Evolutionary conservation across 1,140 invertebrate species (phyloP), one percentile per base, ranked within the genome.

Genomic region (Drosophila kepulauana): DNA sequence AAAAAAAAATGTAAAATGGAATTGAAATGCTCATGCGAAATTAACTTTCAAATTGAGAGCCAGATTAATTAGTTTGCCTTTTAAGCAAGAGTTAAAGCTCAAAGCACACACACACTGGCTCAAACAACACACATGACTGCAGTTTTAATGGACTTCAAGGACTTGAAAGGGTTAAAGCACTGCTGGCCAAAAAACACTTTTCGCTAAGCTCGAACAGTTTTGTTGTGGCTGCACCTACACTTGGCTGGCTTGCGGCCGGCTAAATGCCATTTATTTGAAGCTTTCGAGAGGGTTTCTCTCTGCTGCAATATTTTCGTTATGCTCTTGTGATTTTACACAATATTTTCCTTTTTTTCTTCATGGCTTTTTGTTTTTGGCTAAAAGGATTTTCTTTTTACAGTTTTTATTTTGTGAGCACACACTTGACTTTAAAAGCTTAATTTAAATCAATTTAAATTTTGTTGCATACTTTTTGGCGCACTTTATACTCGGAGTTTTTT

Each of bases 361-460:
- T 25, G 3, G 7, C 13, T 13, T 52, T 33, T n/a, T 49, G 33
- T 38, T 51, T 13, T 4, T 10, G 43, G 64, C 48, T 69, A 62
- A 74, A 74, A 74, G 71, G 48, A 46, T 69, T 74, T 74, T 25
- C 38, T 54, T 72, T 38, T 5, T 49, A 20, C 38, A 28, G 11
- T 7, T 11, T 25, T 20, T 3, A 2, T 38, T 41, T 38, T 38
- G 6, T 7, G 35, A 10, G 33, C n/a, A 20, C n/a, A 5, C 38
- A 64, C n/a, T 70, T 64, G 20, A 51, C 25, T 58, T 71, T 72
- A 49, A 66, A 58, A 62, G 72, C 52, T 10, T 78, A 74, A 86
- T 69, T 84, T 85, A 85, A 84, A 84, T 86, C 81, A 86, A 85
- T 85, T 82, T 88, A 79, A 64, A 74, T 79, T 76, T 61, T 56